Evolutionary conservation across 2,113 vertebrate species (phyloP), one percentile per base, ranked within the genome.

Genomic region (Sus scrofa): DNA sequence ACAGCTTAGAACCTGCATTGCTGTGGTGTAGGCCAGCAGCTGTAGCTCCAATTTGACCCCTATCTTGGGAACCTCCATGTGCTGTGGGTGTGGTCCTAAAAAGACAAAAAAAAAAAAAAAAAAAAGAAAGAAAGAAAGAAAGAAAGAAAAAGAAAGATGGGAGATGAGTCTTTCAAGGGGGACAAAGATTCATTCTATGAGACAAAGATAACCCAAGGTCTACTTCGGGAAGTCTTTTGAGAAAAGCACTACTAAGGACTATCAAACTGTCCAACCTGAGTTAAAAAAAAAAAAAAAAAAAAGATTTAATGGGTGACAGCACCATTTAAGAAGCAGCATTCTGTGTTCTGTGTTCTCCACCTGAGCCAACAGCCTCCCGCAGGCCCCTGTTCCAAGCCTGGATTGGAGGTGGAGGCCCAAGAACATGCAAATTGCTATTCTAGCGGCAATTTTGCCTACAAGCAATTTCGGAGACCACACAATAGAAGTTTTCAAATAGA

Each of bases 401-500:
- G 12, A 74, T 87, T 37, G 39, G 37, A 96, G 58, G 34, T 3
- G 15, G 60, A 95, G 44, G 44, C 44, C 39, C 1, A 5, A 84
- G 90, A 81, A 78, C 54, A 83, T 95, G 90, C 94, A 97, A 94
- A 97, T 92, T 73, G 65, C 92, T 95, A 85, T 90, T 94, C 81
- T 78, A 89, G 75, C 1, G 37, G 91, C 94, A 81, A 89, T 92
- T 97, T 91, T 87, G 83, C 95, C 95, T 81, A 86, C 79, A 93
- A 96, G 94, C 95, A 95, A 67, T 97, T 95, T 97, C 56, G 15
- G 84, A 97, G 92, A 77, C 87, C 94, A 87, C 94, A 96, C 94
- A 96, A 96, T 96, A 89, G 94, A 96, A 63, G 65, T 92, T 90
- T 97, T 90, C 96, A 97, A 97, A 97, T 94, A 96, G 75, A 85